A percentile compares a stretch with the other conserved stretches of the same genome.
Evolutionary conservation across 1,140 invertebrate species (phyloP).

Genomic region (Leucophenga varia): DNA sequence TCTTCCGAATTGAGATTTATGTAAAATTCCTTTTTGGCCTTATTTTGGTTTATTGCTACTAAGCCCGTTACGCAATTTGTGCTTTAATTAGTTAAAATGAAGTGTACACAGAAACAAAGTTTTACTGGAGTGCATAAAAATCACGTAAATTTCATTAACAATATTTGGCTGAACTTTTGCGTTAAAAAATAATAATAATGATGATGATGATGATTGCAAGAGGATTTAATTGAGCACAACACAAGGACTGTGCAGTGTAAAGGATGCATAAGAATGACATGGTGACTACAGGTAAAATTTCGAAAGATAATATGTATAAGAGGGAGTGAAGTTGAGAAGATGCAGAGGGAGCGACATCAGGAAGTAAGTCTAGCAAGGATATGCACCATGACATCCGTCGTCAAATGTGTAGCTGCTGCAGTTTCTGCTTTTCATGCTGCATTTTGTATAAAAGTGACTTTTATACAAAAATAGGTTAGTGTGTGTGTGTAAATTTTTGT

Average conservation of each 20-base stretch:
- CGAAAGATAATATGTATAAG: too few species aligned
- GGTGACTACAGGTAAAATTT: too few species aligned
- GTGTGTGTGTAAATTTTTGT: slow-evolving; percentile 36
- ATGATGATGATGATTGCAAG: slow-evolving; percentile 31
- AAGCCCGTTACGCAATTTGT: too few species aligned
- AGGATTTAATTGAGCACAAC: slow-evolving; percentile 43
- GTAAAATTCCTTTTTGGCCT: too few species aligned
- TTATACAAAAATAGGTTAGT: slow-evolving; percentile 36
- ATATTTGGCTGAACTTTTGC: slow-evolving; percentile 8
- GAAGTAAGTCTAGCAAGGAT: slow-evolving; percentile 1
- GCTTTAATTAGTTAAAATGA: too few species aligned
- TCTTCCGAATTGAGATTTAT: too few species aligned
- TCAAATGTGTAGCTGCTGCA: too few species aligned
- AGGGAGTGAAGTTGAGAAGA: slow-evolving; percentile 10
- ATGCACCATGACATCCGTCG: slow-evolving; percentile 18
- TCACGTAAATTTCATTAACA: slow-evolving; percentile 51
- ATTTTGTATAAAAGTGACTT: too few species aligned
- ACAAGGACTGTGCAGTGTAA: too few species aligned
- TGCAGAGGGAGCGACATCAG: background rate
- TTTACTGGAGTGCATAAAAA: slow-evolving; percentile 27
- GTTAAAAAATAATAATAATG: slow-evolving; percentile 1
- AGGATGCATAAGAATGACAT: too few species aligned
- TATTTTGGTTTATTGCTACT: too few species aligned
- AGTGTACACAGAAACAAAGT: too few species aligned
- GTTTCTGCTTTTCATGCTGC: background rate